Percentiles rank a stretch among this genome's conserved stretches.
phyloP scores from a whole-genome alignment of 2,888 invertebrate genomes.

The Colostygia pectinataria region DNA sequence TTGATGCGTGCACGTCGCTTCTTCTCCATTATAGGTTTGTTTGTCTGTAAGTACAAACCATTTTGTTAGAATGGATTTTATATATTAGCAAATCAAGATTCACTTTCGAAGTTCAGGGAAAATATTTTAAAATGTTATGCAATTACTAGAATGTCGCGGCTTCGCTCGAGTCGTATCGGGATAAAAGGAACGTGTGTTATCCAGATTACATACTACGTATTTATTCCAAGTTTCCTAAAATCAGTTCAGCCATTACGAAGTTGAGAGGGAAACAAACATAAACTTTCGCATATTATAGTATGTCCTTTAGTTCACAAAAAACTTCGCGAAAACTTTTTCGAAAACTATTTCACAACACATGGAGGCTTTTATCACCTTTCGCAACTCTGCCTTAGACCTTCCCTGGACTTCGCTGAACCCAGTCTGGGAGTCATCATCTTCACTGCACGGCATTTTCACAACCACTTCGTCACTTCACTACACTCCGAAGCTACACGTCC shows the following conservation, averaged over 20 bases:
- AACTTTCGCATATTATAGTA: too few species aligned
- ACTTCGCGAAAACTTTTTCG: background rate
- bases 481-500: constrained; percentile 39
- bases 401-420: constrained; percentile 80
- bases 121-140: too few species aligned
- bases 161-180: too few species aligned
- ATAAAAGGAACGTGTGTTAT: too few species aligned
- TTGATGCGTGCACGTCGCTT: constrained; percentile 94
- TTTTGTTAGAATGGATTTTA: background rate
- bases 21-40: constrained; percentile 97
- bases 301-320: too few species aligned
- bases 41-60: constrained; percentile 84
- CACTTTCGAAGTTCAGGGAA: too few species aligned
- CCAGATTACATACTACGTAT: too few species aligned
- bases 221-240: too few species aligned
- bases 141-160: too few species aligned
- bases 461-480: constrained; percentile 33
- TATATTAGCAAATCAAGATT: too few species aligned
- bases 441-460: constrained; percentile 83
- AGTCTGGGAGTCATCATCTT: constrained; percentile 82
- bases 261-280: too few species aligned
- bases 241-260: too few species aligned
- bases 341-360: background rate
- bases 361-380: constrained; percentile 77
- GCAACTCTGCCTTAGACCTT: constrained; percentile 87